Percentiles rank a stretch among this genome's conserved stretches.
Evolutionary conservation across 1,140 invertebrate genomes (phyloP).

Genomic region (Zophobas atratus): DNA sequence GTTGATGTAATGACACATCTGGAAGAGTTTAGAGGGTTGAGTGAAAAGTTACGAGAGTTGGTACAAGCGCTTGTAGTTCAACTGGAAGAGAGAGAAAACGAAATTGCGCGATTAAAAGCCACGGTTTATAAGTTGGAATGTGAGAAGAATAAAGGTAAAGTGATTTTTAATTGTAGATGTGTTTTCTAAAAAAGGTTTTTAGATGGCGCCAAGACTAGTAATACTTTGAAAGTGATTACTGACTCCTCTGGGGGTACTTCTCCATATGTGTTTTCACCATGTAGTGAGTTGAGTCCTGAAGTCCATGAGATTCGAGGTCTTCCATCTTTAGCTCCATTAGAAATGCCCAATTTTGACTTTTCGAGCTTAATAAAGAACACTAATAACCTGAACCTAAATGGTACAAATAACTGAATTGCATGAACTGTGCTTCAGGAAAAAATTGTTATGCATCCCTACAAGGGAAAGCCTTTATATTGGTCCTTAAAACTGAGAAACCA

Average conservation of each 20-base stretch:
- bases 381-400: slow-evolving; percentile 17
- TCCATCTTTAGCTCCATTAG: slow-evolving; percentile 71
- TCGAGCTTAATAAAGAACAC: slow-evolving; percentile 30
- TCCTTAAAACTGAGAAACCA: not conserved
- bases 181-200: slow-evolving; percentile 43
- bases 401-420: slow-evolving; percentile 16
- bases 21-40: slow-evolving; percentile 60
- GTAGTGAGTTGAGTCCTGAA: slow-evolving; percentile 67
- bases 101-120: slow-evolving; percentile 55
- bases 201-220: slow-evolving; percentile 55
- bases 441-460: not conserved
- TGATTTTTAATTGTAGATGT: not conserved
- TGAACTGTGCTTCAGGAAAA: not conserved
- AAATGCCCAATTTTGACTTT: slow-evolving; percentile 74
- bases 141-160: slow-evolving; percentile 51
- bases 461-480: not conserved
- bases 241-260: slow-evolving; percentile 67
- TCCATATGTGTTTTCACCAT: slow-evolving; percentile 67
- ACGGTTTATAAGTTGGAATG: slow-evolving; percentile 55
- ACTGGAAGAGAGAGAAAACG: slow-evolving; percentile 58
- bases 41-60: slow-evolving; percentile 56
- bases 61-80: slow-evolving; percentile 57
- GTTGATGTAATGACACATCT: slow-evolving; percentile 58
- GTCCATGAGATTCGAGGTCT: slow-evolving; percentile 64
- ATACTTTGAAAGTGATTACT: slow-evolving; percentile 63